Evolutionary conservation across 2,888 invertebrate genomes (phyloP), one percentile per base, ranked within the genome.

Genomic region (Noctuana brunneofusca): DNA sequence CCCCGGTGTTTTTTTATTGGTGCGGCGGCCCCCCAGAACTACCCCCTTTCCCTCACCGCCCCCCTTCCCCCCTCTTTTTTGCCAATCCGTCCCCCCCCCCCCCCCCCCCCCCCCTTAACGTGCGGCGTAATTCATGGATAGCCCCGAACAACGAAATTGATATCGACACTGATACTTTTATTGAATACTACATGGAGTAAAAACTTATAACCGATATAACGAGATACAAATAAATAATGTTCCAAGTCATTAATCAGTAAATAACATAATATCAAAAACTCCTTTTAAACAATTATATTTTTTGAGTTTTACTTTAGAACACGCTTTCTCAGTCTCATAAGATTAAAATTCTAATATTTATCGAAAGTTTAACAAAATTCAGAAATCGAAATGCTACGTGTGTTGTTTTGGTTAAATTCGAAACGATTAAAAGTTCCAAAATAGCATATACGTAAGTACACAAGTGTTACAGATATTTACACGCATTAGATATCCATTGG

Each of bases 251-350:
- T 65, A 55, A 70, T 69, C 59, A 18, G 64, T 67, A 72, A 53
- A 65, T 38, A 65, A 59, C 59, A 48, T 30, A 70, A 66, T 71
- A 68, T 72, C 64, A 73, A 76, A 73, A 71, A 62, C 41, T 22
- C 32, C 16, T 72, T 66, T 68, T 65, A 68, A 71, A 71, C 68
- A 68, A 71, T 70, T 72, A 72, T 73, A 70, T 75, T 71, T n/a
- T 74, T 79, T 78, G 81, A 81, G 66, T 67, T 83, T 82, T 79
- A 80, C 75, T 81, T 85, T 84, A 86, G 90, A 90, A 90, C 90
- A 90, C 90, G 81, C 80, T 80, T 74, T 82, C 75, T 90, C 90
- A 90, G 90, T 90, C 90, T 90, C 89, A 86, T 89, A 83, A 80
- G 87, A 84, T 89, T 80, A 80, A 82, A 81, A 79, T 83, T 84